Percentiles rank a stretch among this genome's conserved stretches.
Evolutionary conservation across 2,113 vertebrate species (phyloP).

Genomic region (Panurus biarmicus): DNA sequence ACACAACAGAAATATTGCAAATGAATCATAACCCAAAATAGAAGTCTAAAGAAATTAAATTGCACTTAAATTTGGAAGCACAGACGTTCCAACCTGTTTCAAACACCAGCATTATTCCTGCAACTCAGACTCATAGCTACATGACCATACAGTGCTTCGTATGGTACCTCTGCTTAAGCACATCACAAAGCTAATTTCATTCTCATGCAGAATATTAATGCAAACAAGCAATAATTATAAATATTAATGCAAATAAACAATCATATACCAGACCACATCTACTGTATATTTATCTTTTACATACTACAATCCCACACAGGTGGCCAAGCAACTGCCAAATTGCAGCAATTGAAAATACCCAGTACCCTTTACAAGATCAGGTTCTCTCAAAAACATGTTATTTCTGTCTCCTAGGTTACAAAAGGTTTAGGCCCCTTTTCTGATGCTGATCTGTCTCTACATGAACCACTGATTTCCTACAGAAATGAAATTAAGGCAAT

Average conservation of each 20-base stretch:
- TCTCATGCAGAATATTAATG: background rate
- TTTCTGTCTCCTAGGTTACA: background rate
- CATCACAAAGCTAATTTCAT: background rate
- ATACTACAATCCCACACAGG: background rate
- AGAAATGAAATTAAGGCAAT: background rate
- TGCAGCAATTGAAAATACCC: background rate
- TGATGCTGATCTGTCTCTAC: background rate
- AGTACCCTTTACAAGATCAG: background rate
- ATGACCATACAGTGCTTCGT: accelerated
- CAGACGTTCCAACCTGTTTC: background rate
- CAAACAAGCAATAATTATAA: background rate
- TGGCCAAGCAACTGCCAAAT: background rate
- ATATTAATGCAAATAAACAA: background rate
- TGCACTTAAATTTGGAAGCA: background rate
- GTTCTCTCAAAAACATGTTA: background rate
- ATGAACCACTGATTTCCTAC: background rate
- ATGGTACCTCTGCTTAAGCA: background rate
- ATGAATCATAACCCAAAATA: background rate
- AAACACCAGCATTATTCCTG: background rate
- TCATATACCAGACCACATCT: background rate
- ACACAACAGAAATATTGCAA: background rate
- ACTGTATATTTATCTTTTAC: background rate
- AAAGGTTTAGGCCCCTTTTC: background rate
- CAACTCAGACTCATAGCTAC: background rate
- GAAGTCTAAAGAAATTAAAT: background rate